Percentiles rank a stretch among this genome's conserved stretches.
These are phyloP conservation scores for Micrasema longulum DNA, from an alignment of 1,140 invertebrate genomes.

Conservation along the genomic window DNA sequence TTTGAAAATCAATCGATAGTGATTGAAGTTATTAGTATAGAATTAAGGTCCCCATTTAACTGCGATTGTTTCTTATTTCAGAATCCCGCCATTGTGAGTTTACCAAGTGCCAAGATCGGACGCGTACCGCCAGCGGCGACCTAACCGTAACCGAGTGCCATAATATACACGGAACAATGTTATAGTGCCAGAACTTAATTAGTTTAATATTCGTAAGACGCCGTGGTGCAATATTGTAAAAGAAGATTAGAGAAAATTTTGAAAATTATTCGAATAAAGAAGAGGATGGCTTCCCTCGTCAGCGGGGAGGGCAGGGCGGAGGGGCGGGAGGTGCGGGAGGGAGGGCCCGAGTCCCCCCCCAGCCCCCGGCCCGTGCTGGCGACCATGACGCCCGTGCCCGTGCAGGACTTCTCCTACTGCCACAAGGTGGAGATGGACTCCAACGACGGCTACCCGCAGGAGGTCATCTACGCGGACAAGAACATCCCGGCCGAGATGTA, in stretches of 20 bases:
- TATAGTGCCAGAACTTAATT: constrained; percentile 23
- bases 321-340: constrained; percentile 15
- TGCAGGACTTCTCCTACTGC: constrained; percentile 70
- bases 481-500: constrained; percentile 51
- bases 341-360: constrained; percentile 66
- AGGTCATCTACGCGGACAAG: constrained; percentile 56
- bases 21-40: too few species aligned
- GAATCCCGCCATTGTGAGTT: constrained; percentile 2
- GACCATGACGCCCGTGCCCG: constrained; percentile 76
- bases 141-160: constrained; percentile 42
- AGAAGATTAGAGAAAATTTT: constrained; percentile 18
- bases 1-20: too few species aligned
- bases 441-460: constrained; percentile 66
- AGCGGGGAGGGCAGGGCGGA: constrained; percentile 47
- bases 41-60: constrained; percentile 10
- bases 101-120: constrained; percentile 6
- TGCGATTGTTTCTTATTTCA: constrained; percentile 26
- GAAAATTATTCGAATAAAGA: constrained; percentile 49
- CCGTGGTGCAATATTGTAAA: constrained; percentile 27
- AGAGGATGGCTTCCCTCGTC: constrained; percentile 52
- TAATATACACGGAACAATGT: constrained; percentile 2
- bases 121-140: not conserved
- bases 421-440: constrained; percentile 68
- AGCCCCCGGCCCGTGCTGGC: constrained; percentile 78
- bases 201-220: not conserved